Evolutionary conservation across 2,797 vertebrate species (phyloP), one percentile per base, ranked within the genome.

Genomic region (Apogon hyalosoma): DNA sequence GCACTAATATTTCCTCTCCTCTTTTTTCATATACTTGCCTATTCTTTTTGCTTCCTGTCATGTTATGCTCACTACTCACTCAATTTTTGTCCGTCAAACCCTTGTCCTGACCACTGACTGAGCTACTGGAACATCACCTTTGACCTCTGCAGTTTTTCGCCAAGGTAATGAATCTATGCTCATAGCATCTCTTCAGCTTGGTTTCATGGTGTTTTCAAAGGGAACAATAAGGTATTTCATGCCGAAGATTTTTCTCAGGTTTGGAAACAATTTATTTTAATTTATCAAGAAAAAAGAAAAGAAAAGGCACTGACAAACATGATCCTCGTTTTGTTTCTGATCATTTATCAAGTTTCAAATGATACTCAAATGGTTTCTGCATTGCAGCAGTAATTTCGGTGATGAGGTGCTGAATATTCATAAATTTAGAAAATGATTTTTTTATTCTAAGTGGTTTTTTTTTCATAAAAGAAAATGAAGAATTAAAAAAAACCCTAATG

Each of bases 51-150:
- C 91, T 93, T 92, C 91, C 90, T 93, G 82, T 93, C 93, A 94
- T 92, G 90, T 93, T 93, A 89, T 92, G 88, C 92, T 94, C 90
- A 93, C 88, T 88, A 91, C 90, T 92, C 92, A 93, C 92, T 92
- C 91, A 92, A 90, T 90, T 88, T 90, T 87, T 94, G 94, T 95
- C 90, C 88, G 90, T 94, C 92, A 92, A 92, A 92, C 88, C 93
- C 90, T 90, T 94, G 93, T 95, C 93, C 93, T 93, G 94, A 94
- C 93, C 92, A 92, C 93, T 94, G 93, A 93, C 93, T 93, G 93
- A 93, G 89, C 93, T 88, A 90, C 94, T 80, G 94, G 94, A 94
- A 91, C 93, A 70, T 92, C 94, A 92, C 88, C 94, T 92, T 92
- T 92, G 93, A 94, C 91, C 90, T 91, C 92, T 89, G 80, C 93